Evolutionary conservation across 2,113 vertebrate genomes (phyloP).

Genomic region (Leptobrachium leishanense): DNA sequence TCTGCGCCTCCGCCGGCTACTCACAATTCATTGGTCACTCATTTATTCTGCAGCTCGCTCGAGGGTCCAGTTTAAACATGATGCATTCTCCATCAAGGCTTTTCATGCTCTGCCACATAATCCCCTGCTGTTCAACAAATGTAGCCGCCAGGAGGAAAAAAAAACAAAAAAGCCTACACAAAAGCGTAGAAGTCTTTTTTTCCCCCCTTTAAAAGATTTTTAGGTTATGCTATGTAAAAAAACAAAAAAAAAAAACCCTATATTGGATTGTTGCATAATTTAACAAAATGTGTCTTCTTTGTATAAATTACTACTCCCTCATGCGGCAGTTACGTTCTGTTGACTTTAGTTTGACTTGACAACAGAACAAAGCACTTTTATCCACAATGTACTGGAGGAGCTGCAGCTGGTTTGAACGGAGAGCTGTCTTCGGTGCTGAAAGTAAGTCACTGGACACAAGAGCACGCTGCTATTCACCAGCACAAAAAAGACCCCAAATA

Average conservation of each 20-base stretch:
- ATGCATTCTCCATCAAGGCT: conserved; percentile 55
- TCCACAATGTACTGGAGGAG: background rate
- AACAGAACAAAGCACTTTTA: background rate
- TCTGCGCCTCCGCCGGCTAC: conserved; percentile 58
- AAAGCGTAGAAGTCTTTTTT: too few relatives aligned
- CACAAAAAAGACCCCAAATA: too few relatives aligned
- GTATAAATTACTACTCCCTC: too few relatives aligned
- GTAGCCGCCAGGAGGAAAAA: conserved; percentile 45
- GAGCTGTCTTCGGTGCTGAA: conserved; percentile 40
- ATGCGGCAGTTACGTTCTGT: background rate
- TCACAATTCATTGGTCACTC: conserved; percentile 59
- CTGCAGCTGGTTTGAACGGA: background rate
- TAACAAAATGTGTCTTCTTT: too few relatives aligned
- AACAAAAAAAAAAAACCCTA: too few relatives aligned
- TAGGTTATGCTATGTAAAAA: too few relatives aligned
- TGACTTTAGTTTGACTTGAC: background rate
- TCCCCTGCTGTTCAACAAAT: conserved; percentile 59
- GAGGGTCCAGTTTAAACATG: conserved; percentile 54
- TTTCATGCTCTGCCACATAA: conserved; percentile 56
- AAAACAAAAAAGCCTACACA: background rate
- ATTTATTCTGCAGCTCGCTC: conserved; percentile 56
- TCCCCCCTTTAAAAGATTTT: background rate
- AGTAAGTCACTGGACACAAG: background rate
- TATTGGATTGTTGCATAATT: too few relatives aligned
- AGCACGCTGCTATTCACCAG: too few relatives aligned